Evolutionary conservation across 2,113 vertebrate species (phyloP).

Genomic region (Nymphicus hollandicus): DNA sequence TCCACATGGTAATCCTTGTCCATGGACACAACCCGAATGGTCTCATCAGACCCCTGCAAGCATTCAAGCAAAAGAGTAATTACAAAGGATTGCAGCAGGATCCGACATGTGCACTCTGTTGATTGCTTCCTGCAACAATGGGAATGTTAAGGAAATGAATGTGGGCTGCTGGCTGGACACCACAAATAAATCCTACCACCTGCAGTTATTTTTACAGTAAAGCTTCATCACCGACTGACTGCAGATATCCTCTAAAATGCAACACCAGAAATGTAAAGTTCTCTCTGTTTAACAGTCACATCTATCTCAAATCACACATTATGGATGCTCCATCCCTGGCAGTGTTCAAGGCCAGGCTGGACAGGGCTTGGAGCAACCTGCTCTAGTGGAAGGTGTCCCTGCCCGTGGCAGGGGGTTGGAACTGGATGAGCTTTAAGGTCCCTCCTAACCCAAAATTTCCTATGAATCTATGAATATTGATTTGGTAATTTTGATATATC

Average conservation of each 20-base stretch:
- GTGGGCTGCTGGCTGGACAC: background rate
- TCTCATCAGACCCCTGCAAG: conserved; percentile 93
- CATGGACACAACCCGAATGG: conserved; percentile 96
- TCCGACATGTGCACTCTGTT: background rate
- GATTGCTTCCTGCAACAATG: background rate
- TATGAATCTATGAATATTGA: background rate
- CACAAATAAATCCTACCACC: background rate
- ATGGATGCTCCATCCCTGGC: background rate
- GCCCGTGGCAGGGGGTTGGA: background rate
- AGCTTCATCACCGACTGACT: background rate
- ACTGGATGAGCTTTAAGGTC: background rate
- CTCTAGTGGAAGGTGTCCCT: background rate
- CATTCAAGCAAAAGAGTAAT: background rate
- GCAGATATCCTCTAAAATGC: background rate
- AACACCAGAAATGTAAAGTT: background rate
- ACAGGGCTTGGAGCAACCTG: background rate
- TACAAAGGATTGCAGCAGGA: background rate
- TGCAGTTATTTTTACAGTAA: background rate
- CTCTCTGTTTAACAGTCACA: background rate
- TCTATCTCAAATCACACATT: background rate
- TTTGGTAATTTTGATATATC: background rate
- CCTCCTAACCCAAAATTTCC: background rate
- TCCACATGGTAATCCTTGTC: conserved; percentile 96
- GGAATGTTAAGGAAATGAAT: background rate
- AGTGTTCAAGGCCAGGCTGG: background rate